These are phyloP conservation scores for Pammene aurita DNA, from an alignment of 2,888 invertebrate species.

Conservation along the genomic window DNA sequence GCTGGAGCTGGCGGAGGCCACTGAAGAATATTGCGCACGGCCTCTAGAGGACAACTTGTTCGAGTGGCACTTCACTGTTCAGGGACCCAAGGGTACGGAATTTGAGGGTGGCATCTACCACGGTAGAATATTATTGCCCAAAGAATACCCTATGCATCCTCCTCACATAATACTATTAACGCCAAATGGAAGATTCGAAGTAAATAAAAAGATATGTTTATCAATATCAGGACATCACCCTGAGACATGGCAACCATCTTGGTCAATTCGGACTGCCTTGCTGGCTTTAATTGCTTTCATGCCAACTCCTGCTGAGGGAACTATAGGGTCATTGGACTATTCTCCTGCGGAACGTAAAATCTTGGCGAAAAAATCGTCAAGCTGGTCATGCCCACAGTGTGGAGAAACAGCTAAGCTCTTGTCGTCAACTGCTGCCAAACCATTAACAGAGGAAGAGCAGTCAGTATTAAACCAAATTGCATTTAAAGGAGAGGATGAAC, in stretches of 20 bases:
- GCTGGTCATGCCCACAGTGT: conserved; percentile 72
- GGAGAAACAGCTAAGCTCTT: conserved; percentile 70
- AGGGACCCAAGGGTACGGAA: conserved; percentile 93
- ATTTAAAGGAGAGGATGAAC: conserved; percentile 78
- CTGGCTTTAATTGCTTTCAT: conserved; percentile 97
- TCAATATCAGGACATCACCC: conserved; percentile 98
- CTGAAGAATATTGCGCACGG: conserved; percentile 94
- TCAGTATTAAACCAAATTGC: conserved; percentile 78
- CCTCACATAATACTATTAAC: conserved; percentile 96
- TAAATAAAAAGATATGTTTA: conserved; percentile 96
- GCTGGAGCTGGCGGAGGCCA: conserved; percentile 91
- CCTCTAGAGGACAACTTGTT: conserved; percentile 97
- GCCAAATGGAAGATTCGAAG: conserved; percentile 96
- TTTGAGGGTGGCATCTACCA: conserved; percentile 97
- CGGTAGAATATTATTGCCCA: conserved; percentile 94
- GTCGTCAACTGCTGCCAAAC: conserved; percentile 76
- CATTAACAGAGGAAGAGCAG: conserved; percentile 77
- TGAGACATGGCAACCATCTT: conserved; percentile 99
- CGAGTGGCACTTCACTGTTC: conserved; percentile 98
- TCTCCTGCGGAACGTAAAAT: conserved; percentile 91
- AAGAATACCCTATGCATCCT: conserved; percentile 98
- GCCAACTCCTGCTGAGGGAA: conserved; percentile 95
- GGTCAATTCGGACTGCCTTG: conserved; percentile 97
- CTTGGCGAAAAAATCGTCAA: conserved; percentile 88
- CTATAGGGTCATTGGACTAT: conserved; percentile 96